These are phyloP conservation scores for Acanthopleura granulata DNA, from an alignment of 2,888 invertebrate species.

Conservation along the genomic window DNA sequence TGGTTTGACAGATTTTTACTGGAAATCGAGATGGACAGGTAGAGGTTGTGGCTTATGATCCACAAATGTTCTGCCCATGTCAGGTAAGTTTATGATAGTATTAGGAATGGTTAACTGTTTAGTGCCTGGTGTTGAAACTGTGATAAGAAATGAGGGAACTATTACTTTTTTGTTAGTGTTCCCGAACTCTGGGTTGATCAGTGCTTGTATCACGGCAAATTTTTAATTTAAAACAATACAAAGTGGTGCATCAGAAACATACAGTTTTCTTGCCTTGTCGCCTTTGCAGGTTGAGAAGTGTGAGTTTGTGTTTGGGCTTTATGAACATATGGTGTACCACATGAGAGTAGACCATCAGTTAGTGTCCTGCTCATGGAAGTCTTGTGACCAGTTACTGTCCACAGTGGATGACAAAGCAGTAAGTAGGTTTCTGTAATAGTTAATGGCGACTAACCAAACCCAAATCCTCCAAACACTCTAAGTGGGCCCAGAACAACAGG, in stretches of 20 bases:
- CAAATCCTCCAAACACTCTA: background rate
- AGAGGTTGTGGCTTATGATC: conserved; percentile 35
- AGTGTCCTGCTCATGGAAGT: conserved; percentile 36
- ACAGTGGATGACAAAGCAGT: conserved; percentile 28
- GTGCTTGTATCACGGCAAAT: too few species aligned
- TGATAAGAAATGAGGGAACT: too few species aligned
- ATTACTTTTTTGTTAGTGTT: too few species aligned
- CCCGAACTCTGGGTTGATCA: too few species aligned
- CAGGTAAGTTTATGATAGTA: conserved; percentile 25
- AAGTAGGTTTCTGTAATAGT: too few species aligned
- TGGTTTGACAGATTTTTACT: conserved; percentile 35
- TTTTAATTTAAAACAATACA: too few species aligned
- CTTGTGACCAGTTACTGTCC: conserved; percentile 34
- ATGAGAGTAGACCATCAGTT: conserved; percentile 33
- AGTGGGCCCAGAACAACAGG: background rate
- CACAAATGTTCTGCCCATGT: conserved; percentile 30
- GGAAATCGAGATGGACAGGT: conserved; percentile 49
- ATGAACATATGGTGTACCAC: conserved; percentile 36
- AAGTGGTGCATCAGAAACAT: too few species aligned
- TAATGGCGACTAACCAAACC: too few species aligned
- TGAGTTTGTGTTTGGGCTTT: conserved; percentile 34
- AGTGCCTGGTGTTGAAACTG: too few species aligned
- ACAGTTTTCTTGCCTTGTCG: background rate
- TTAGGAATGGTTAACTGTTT: background rate
- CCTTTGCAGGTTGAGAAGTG: conserved; percentile 34